A percentile compares a stretch with the other conserved stretches of the same genome.
Evolutionary conservation across 2,888 invertebrate genomes (phyloP).

Genomic region (Polylopha cassiicola): DNA sequence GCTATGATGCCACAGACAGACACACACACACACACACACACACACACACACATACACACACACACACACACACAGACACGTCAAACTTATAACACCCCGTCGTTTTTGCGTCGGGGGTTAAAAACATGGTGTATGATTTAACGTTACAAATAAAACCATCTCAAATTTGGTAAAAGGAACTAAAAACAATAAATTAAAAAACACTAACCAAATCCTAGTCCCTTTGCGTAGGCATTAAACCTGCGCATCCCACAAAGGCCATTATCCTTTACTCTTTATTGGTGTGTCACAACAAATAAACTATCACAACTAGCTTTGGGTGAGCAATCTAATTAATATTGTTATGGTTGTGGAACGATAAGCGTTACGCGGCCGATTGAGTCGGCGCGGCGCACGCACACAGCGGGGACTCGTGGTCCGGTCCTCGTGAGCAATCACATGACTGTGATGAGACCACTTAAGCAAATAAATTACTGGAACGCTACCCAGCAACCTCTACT

Average conservation of each 20-base stretch:
- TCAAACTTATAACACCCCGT: no score
- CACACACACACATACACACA: no score
- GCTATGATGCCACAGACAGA: no score
- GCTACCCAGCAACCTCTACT: slow-evolving; percentile 44
- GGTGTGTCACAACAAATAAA: slow-evolving; percentile 38
- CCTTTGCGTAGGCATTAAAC: neutral
- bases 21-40: no score
- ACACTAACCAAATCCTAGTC: no score
- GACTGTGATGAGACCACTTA: slow-evolving; percentile 73
- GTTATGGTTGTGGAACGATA: slow-evolving; percentile 44
- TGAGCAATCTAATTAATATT: slow-evolving; percentile 49
- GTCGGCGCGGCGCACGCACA: neutral
- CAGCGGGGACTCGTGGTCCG: slow-evolving; percentile 65
- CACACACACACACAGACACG: no score
- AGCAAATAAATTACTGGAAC: slow-evolving; percentile 64
- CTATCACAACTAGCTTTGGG: slow-evolving; percentile 28
- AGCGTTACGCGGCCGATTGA: slow-evolving; percentile 36
- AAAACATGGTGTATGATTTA: no score
- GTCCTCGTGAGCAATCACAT: slow-evolving; percentile 68
- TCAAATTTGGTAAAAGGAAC: neutral
- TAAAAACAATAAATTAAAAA: neutral
- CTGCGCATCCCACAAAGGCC: slow-evolving; percentile 31
- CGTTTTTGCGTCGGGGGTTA: no score
- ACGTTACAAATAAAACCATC: no score
- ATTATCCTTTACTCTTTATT: slow-evolving; percentile 51